Evolutionary conservation across 30 jellyfish, hydroid and myxozoan genomes (phyloP).

Genomic region (Chironex yamaguchii): DNA sequence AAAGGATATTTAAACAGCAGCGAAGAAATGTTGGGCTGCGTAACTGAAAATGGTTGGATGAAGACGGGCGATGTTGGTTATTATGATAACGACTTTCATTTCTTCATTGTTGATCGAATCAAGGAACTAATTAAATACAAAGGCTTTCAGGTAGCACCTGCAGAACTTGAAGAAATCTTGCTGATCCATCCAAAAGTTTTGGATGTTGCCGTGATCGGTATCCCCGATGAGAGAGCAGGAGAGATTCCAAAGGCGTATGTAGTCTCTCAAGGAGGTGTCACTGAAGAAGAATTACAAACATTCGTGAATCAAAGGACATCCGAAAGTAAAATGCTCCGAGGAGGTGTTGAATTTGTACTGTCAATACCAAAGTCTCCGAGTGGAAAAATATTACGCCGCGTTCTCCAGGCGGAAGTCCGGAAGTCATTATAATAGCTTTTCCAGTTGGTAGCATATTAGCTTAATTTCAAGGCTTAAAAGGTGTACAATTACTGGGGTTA

Average conservation of each 20-base stretch:
- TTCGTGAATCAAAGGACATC: constrained; percentile 65
- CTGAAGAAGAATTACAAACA: constrained; percentile 68
- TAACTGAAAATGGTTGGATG: constrained; percentile 90
- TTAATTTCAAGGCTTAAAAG: too few relatives aligned
- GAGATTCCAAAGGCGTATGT: constrained; percentile 88
- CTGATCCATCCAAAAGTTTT: constrained; percentile 72
- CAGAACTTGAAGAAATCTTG: constrained; percentile 88
- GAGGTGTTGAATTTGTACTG: constrained; percentile 86
- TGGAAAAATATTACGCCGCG: constrained; percentile 87
- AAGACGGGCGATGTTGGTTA: constrained; percentile 91
- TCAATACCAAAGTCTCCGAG: constrained; percentile 80
- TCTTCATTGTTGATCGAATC: constrained; percentile 85
- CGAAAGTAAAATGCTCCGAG: constrained; percentile 78
- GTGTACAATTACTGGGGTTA: too few relatives aligned
- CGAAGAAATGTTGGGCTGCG: constrained; percentile 69
- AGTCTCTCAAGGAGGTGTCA: constrained; percentile 42
- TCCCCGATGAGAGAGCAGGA: constrained; percentile 86
- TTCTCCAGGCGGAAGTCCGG: constrained; percentile 41
- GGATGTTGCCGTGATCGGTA: constrained; percentile 91
- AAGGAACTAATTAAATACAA: constrained; percentile 91
- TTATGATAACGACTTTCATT: constrained; percentile 69
- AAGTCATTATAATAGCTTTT: too few relatives aligned
- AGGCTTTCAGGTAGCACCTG: constrained; percentile 90
- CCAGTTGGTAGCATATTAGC: too few relatives aligned
- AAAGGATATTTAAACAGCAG: constrained; percentile 82